Conservation (phyloP, 2,797 vertebrate species). For the Propithecus perrieri region DNA sequence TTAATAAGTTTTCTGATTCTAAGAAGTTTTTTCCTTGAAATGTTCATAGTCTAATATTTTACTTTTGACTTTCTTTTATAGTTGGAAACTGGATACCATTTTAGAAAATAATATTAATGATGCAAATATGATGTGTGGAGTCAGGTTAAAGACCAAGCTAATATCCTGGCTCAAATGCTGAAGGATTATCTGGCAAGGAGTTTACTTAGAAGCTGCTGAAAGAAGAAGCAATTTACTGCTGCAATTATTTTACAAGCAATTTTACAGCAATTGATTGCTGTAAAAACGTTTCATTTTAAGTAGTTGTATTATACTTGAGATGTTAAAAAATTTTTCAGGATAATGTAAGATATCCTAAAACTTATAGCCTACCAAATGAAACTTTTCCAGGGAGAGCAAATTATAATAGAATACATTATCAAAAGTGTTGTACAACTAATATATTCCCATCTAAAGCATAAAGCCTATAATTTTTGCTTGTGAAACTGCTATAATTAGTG, state of each 20-base stretch:
- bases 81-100: not conserved
- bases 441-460: not conserved
- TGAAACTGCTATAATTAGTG: not conserved
- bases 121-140: not conserved
- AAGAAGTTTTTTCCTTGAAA: not conserved
- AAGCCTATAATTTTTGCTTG: not conserved
- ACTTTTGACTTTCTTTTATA: constrained; percentile 55
- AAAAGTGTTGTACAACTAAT: not conserved
- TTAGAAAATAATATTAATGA: constrained; percentile 18
- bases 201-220: not conserved
- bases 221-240: not conserved
- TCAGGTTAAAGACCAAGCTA: not conserved
- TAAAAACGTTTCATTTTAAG: not conserved
- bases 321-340: not conserved
- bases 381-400: not conserved
- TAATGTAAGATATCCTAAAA: not conserved
- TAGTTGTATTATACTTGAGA: not conserved
- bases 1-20: not conserved
- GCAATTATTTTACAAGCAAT: not conserved
- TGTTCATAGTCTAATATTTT: not conserved
- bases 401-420: not conserved
- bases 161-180: not conserved
- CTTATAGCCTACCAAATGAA: not conserved
- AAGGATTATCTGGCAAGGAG: not conserved
- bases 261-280: not conserved